phyloP scores from a whole-genome alignment of 2,888 invertebrate genomes.

The Siphlonurus alternatus region DNA sequence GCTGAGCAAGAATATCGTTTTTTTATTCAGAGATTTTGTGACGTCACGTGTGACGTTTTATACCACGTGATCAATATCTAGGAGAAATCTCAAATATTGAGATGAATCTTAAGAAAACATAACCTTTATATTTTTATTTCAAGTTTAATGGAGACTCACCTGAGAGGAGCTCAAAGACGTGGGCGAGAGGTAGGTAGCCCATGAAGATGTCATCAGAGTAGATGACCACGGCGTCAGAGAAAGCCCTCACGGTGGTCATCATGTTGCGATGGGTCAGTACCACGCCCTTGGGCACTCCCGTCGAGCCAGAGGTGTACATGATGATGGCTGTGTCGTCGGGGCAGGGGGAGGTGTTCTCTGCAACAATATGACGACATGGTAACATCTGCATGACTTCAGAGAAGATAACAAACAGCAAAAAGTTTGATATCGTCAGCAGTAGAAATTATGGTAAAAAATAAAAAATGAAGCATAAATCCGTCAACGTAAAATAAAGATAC shows the following conservation, averaged over 20 bases:
- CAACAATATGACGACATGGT: conserved; percentile 15
- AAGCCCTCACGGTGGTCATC: conserved; percentile 60
- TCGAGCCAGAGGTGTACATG: conserved; percentile 98
- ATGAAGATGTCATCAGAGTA: conserved; percentile 61
- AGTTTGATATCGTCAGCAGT: background rate
- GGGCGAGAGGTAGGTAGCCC: conserved; percentile 91
- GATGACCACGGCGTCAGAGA: conserved; percentile 59
- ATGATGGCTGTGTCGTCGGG: conserved; percentile 79
- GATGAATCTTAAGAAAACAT: too few species aligned
- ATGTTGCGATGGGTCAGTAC: conserved; percentile 67
- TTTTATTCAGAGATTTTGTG: too few species aligned
- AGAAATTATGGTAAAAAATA: conserved; percentile 3
- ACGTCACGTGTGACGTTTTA: too few species aligned
- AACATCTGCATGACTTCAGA: background rate
- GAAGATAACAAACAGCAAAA: background rate
- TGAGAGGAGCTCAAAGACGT: conserved; percentile 91
- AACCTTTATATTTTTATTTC: too few species aligned
- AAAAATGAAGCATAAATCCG: too few species aligned
- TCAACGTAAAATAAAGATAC: too few species aligned
- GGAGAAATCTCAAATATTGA: too few species aligned
- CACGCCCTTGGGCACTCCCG: conserved; percentile 87
- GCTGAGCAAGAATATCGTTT: background rate
- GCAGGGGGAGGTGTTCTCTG: conserved; percentile 43
- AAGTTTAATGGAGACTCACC: conserved; percentile 25
- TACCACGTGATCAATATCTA: too few species aligned